Evolutionary conservation across 1,140 invertebrate genomes (phyloP), one percentile per base, ranked within the genome.

Genomic region (Drosophila parabipectinata): DNA sequence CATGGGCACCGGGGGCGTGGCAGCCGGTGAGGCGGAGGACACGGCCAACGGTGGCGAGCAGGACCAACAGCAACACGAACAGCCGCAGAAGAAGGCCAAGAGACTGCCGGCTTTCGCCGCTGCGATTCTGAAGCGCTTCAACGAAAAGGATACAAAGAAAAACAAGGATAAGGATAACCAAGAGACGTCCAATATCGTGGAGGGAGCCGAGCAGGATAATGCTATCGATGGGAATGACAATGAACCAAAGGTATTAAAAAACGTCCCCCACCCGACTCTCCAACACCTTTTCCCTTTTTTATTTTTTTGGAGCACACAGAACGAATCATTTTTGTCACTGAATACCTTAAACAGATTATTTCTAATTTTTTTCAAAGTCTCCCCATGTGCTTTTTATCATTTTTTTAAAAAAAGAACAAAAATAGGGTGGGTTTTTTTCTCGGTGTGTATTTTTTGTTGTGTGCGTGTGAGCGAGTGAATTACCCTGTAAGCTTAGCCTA

Each of bases 181-280:
- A 55, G 91, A 84, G 69, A 72, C 79, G 45, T 67, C 51, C 48
- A 67, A 64, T 53, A 67, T 67, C 52, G 77, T 72, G 18, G 72
- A 55, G 56, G 41, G 9, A 21, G 26, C 71, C 45, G 61, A 57
- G 44, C 71, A 76, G 55, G 71, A 75, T 30, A 73, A 74, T 51
- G 68, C 67, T 39, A 76, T 88, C 66, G 89, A 91, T 89, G 89
- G 89, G 74, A 91, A 90, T 87, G 89, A 91, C 80, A 91, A 91
- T 91, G 90, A 91, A 91, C 89, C 89, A 80, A 91, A 91, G 89
- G 89, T 91, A 90, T 77, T 74, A 44, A 85, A 75, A 75, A 78
- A 57, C 39, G 55, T 68, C 59, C 58, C 63, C 67, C 41, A 59
- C 51, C 58, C 32, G 63, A 28, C 48, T 14, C 37, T 39, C 9